These are phyloP conservation scores for Cryptocheilus praepositus DNA, from an alignment of 2,888 invertebrate genomes.

Conservation along the genomic window DNA sequence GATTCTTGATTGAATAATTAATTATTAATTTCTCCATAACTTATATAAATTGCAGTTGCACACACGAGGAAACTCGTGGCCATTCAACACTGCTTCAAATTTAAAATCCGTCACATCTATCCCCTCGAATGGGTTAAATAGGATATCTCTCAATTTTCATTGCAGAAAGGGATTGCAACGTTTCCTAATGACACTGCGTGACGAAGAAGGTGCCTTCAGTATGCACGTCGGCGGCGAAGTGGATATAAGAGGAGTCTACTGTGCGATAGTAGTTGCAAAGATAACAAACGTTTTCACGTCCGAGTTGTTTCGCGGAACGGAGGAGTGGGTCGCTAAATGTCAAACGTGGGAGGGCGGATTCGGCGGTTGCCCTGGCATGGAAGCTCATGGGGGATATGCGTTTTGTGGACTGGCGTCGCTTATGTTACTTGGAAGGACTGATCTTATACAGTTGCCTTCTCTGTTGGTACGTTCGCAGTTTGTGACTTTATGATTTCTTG, in stretches of 20 bases:
- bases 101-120: no score
- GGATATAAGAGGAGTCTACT: constrained; percentile 97
- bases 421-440: constrained; percentile 85
- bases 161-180: constrained; percentile 81
- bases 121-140: no score
- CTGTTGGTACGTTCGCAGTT: constrained; percentile 78
- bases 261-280: constrained; percentile 93
- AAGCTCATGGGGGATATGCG: constrained; percentile 99
- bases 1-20: no score
- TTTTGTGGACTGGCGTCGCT: constrained; percentile 97
- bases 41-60: no score
- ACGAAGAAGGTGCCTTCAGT: constrained; percentile 91
- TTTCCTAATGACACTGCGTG: constrained; percentile 87
- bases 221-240: constrained; percentile 95
- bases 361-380: constrained; percentile 93
- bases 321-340: constrained; percentile 95
- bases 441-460: constrained; percentile 85
- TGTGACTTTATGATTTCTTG: no score
- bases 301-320: constrained; percentile 88
- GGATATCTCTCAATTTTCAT: constrained; percentile 29
- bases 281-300: constrained; percentile 87
- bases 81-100: no score
- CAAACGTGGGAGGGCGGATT: constrained; percentile 99
- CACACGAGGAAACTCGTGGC: no score
- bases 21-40: no score